A percentile compares a stretch with the other conserved stretches of the same genome.
These are phyloP conservation scores for Hesperia comma DNA, from an alignment of 2,888 invertebrate species.

Conservation along the genomic window DNA sequence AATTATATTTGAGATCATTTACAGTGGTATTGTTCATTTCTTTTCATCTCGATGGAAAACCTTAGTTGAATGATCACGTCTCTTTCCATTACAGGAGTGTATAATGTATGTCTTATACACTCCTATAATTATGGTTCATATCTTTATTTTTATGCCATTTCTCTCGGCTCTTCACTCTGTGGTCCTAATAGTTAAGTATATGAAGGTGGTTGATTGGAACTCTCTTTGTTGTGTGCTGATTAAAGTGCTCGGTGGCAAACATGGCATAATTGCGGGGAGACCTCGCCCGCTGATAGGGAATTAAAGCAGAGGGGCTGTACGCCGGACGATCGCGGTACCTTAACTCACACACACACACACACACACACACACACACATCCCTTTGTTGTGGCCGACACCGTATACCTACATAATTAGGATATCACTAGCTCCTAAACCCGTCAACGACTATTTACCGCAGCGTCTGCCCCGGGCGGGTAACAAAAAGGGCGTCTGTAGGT, in stretches of 20 bases:
- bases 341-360: neutral
- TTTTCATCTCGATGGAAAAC: too few species aligned
- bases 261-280: neutral
- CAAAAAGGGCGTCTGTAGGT: too few species aligned
- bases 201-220: slow-evolving; percentile 16
- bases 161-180: neutral
- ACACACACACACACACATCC: neutral
- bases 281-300: neutral
- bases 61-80: too few species aligned
- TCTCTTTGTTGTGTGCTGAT: slow-evolving; percentile 27
- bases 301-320: neutral
- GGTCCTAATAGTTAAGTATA: slow-evolving; percentile 22
- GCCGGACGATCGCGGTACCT: neutral
- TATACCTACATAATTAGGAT: neutral
- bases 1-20: too few species aligned
- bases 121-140: too few species aligned
- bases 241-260: slow-evolving; percentile 17
- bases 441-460: neutral
- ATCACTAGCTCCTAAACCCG: neutral
- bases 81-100: too few species aligned
- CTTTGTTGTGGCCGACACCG: neutral
- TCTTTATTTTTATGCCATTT: neutral
- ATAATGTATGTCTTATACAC: too few species aligned
- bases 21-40: too few species aligned
- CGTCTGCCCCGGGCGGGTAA: too few species aligned